Conservation (phyloP, 2,888 invertebrate species). For the Phortica magna region DNA sequence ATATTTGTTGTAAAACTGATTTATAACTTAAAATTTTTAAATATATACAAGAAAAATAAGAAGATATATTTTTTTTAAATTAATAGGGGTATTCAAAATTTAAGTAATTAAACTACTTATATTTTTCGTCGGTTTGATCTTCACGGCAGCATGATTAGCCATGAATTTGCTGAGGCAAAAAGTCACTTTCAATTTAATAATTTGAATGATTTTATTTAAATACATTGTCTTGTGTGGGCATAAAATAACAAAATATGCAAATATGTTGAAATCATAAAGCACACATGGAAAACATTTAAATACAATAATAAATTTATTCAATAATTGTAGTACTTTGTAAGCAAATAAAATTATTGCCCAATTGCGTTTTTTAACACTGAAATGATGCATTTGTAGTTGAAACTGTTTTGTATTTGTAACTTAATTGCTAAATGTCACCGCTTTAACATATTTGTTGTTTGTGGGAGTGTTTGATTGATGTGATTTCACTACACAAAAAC, state of each 20-base stretch:
- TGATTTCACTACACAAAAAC: not conserved
- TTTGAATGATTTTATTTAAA: not conserved
- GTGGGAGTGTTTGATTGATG: not conserved
- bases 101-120: no score
- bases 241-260: not conserved
- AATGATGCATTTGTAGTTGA: not conserved
- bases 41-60: no score
- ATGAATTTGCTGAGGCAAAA: not conserved
- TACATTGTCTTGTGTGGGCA: not conserved
- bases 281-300: not conserved
- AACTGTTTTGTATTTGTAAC: not conserved
- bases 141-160: no score
- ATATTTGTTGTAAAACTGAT: no score
- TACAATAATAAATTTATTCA: not conserved
- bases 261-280: not conserved
- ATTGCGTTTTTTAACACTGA: not conserved
- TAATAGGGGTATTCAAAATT: no score
- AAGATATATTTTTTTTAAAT: no score
- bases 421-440: not conserved
- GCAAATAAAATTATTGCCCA: not conserved
- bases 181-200: not conserved
- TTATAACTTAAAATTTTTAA: no score
- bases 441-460: not conserved
- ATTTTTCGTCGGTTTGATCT: no score
- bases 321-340: not conserved